Evolutionary conservation across 64 coral and sea anemone species (phyloP).

Genomic region (Actinia equina): DNA sequence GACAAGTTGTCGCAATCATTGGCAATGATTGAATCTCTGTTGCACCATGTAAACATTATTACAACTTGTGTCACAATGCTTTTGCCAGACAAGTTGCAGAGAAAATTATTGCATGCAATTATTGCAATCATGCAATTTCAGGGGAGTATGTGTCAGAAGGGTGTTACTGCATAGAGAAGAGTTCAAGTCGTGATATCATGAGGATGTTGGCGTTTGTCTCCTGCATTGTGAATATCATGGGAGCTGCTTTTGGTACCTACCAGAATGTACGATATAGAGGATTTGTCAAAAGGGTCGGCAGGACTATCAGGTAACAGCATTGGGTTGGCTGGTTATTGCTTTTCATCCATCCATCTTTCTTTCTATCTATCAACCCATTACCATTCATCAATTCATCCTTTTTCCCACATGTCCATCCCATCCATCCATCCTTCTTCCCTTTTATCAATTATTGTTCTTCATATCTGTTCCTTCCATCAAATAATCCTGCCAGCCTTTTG

Average conservation of each 20-base stretch:
- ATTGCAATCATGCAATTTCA: not conserved
- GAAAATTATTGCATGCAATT: too few species aligned
- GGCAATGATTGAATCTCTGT: too few species aligned
- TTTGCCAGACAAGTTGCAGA: too few species aligned
- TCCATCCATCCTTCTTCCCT: not conserved
- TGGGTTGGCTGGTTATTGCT: not conserved
- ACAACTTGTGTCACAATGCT: too few species aligned
- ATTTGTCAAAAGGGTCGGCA: conserved; percentile 89
- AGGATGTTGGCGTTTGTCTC: conserved; percentile 90
- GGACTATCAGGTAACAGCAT: conserved; percentile 74
- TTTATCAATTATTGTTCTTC: too few species aligned
- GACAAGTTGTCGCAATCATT: too few species aligned
- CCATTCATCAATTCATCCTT: too few species aligned
- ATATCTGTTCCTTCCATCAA: too few species aligned
- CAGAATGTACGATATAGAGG: conserved; percentile 80
- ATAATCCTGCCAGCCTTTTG: too few species aligned
- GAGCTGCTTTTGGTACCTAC: conserved; percentile 79
- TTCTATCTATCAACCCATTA: not conserved
- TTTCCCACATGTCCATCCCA: not conserved
- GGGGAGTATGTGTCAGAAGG: conserved; percentile 69
- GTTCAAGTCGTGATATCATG: conserved; percentile 76
- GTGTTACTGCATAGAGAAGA: conserved; percentile 61
- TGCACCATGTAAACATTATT: too few species aligned
- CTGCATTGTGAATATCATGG: conserved; percentile 82
- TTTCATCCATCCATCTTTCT: not conserved